Percentiles rank a stretch among this genome's conserved stretches.
These are phyloP conservation scores for Gonatopus flavifemur DNA, from an alignment of 1,140 invertebrate genomes.

Conservation along the genomic window DNA sequence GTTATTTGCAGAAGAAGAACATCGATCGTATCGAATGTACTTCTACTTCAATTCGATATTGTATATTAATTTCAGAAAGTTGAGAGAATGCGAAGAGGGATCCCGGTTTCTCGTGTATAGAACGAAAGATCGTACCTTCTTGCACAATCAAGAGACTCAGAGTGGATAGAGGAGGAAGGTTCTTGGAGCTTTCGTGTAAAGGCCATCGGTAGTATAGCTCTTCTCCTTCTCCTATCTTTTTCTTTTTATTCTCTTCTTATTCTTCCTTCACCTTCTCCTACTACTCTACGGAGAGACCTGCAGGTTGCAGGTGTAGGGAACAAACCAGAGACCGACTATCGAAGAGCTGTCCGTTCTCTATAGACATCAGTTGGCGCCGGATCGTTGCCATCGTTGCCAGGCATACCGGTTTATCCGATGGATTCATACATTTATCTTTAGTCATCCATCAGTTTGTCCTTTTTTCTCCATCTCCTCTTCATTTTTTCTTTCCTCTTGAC, in stretches of 20 bases:
- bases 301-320: constrained; percentile 41
- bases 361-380: constrained; percentile 43
- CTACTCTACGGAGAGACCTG: constrained; percentile 22
- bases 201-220: constrained; percentile 28
- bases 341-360: constrained; percentile 33
- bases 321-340: constrained; percentile 36
- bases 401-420: constrained; percentile 28
- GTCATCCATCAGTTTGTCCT: background rate
- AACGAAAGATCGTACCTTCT: constrained; percentile 27
- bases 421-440: too few relatives aligned
- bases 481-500: background rate
- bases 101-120: constrained; percentile 11
- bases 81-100: constrained; percentile 9
- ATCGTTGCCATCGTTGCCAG: constrained; percentile 41
- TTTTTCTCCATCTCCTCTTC: background rate
- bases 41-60: too few relatives aligned
- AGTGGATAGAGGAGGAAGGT: constrained; percentile 18
- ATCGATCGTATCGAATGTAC: too few relatives aligned
- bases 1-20: too few relatives aligned
- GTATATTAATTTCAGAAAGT: constrained; percentile 28
- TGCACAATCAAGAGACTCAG: constrained; percentile 23
- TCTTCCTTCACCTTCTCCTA: constrained; percentile 30
- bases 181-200: constrained; percentile 38
- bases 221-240: constrained; percentile 19
- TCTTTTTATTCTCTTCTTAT: constrained; percentile 21